A percentile compares a stretch with the other conserved stretches of the same genome.
Conservation (phyloP, 2,888 invertebrate genomes). For the Thelaira solivaga region DNA sequence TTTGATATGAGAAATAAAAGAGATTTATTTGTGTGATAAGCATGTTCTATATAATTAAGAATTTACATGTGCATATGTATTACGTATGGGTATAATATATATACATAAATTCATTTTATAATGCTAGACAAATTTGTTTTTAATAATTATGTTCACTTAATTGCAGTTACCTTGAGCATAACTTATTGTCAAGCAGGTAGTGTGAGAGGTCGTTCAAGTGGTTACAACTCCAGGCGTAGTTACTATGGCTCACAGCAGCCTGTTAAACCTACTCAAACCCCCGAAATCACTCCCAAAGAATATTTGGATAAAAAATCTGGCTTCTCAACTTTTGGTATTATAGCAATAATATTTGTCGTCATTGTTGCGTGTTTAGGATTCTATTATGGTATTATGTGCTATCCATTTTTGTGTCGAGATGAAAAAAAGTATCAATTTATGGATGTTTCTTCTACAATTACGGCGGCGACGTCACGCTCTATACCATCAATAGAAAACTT, state of each 20-base stretch:
- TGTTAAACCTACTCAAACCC: slow-evolving; percentile 64
- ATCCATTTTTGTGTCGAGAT: slow-evolving; percentile 80
- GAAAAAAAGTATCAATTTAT: slow-evolving; percentile 76
- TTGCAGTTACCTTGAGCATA: slow-evolving; percentile 58
- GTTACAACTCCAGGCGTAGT: slow-evolving; percentile 61
- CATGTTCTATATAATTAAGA: too few relatives aligned
- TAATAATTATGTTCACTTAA: not conserved
- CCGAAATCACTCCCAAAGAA: slow-evolving; percentile 72
- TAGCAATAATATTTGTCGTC: slow-evolving; percentile 74
- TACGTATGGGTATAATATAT: too few relatives aligned
- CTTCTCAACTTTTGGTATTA: slow-evolving; percentile 83
- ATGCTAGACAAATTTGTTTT: not conserved
- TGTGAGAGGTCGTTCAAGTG: slow-evolving; percentile 57
- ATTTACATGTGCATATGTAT: too few relatives aligned
- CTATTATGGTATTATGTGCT: slow-evolving; percentile 83
- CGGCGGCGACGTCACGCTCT: slow-evolving; percentile 75
- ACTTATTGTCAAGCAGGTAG: slow-evolving; percentile 58
- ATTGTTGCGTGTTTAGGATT: slow-evolving; percentile 76
- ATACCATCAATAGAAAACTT: slow-evolving; percentile 76
- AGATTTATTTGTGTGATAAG: too few relatives aligned
- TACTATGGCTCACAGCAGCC: slow-evolving; percentile 61
- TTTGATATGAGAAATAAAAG: not conserved
- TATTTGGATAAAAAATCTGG: slow-evolving; percentile 72
- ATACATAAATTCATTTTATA: too few relatives aligned
- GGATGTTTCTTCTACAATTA: slow-evolving; percentile 76